Conservation (phyloP, 2,888 invertebrate species). For the Nesidiocoris tenuis region DNA sequence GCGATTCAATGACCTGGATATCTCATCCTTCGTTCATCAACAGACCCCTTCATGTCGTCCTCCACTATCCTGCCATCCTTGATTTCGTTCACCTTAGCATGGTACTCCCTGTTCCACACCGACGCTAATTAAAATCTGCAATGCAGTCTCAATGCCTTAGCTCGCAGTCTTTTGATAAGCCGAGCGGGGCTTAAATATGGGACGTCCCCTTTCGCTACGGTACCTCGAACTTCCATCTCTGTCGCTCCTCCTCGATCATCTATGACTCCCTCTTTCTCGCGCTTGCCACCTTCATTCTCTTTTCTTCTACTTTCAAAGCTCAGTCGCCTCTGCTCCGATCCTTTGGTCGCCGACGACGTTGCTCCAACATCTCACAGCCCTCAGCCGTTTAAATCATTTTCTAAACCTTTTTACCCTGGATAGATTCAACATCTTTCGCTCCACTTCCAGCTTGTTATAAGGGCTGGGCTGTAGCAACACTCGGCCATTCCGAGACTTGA, state of each 20-base stretch:
- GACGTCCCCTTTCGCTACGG: too few species aligned
- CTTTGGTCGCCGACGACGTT: not conserved
- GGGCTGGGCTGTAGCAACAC: not conserved
- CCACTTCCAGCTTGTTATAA: not conserved
- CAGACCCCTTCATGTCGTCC: too few species aligned
- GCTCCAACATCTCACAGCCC: conserved; percentile 22
- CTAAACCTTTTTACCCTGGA: conserved; percentile 24
- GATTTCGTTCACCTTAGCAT: too few species aligned
- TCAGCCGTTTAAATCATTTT: conserved; percentile 32
- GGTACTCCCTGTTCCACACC: too few species aligned
- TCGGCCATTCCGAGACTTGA: not conserved
- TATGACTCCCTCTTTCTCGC: not conserved
- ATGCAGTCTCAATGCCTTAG: conserved; percentile 32
- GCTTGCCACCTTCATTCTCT: not conserved
- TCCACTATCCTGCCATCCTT: too few species aligned
- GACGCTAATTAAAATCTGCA: conserved; percentile 40
- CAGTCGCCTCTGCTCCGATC: not conserved
- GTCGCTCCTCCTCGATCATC: conserved; percentile 6
- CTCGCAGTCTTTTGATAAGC: conserved; percentile 34
- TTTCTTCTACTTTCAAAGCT: not conserved
- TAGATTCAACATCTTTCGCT: conserved; percentile 20
- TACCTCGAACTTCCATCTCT: not conserved
- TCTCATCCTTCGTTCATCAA: too few species aligned
- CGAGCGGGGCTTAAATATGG: conserved; percentile 29
- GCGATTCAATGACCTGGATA: too few species aligned